Conservation (phyloP, 2,113 vertebrate species). For the Bagarius yarrelli region DNA sequence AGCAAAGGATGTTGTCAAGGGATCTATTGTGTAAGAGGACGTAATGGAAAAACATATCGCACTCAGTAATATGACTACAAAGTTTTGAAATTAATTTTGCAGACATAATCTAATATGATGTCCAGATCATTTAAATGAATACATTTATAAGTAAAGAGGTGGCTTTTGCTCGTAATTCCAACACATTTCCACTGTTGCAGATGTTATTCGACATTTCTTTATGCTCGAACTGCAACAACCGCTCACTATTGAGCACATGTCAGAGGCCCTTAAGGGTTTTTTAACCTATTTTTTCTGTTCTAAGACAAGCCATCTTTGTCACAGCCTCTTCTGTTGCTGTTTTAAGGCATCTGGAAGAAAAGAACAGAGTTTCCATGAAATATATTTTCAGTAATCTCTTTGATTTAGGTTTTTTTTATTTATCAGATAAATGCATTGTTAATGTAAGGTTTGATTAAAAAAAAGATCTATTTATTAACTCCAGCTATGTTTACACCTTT, state of each 20-base stretch:
- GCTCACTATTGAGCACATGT: conserved; percentile 21
- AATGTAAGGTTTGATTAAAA: conserved; percentile 33
- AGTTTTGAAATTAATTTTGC: conserved; percentile 11
- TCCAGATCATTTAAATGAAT: conserved; percentile 7
- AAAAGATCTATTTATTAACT: conserved; percentile 26
- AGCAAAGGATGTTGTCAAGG: conserved; percentile 23
- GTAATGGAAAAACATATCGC: conserved; percentile 36
- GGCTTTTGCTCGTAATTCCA: conserved; percentile 18
- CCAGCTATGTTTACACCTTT: not conserved
- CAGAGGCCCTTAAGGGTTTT: conserved; percentile 12
- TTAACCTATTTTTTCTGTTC: conserved; percentile 34
- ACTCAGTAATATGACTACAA: conserved; percentile 27
- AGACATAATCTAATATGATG: not conserved
- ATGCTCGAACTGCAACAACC: not conserved
- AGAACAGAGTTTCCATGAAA: conserved; percentile 8
- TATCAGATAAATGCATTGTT: not conserved
- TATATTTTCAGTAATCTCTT: not conserved
- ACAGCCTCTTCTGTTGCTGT: conserved; percentile 19
- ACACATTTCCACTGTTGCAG: not conserved
- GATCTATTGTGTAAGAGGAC: conserved; percentile 25
- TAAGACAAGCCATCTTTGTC: conserved; percentile 20
- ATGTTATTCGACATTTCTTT: conserved; percentile 20
- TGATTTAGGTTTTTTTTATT: not conserved
- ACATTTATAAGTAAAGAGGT: not conserved
- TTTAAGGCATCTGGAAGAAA: conserved; percentile 32